phyloP scores from a whole-genome alignment of 2,797 vertebrate species.

The Chromobotia macracanthus region DNA sequence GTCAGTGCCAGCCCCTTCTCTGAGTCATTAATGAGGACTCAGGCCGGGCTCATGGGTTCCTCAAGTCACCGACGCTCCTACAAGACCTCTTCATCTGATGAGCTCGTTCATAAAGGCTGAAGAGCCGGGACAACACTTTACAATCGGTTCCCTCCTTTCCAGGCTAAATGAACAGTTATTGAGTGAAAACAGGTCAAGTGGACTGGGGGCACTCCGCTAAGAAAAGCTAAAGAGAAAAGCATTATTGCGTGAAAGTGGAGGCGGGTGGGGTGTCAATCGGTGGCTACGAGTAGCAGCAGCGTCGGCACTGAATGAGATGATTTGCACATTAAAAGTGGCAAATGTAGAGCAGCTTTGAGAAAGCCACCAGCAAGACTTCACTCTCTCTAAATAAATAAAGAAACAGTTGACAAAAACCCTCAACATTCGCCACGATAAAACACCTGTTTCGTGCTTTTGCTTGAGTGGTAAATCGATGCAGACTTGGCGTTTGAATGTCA shows the following conservation, averaged over 20 bases:
- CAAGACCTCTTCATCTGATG: conserved; percentile 56
- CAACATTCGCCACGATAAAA: conserved; percentile 49
- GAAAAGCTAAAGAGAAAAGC: conserved; percentile 48
- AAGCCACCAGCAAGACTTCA: conserved; percentile 59
- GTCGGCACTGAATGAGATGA: conserved; percentile 20
- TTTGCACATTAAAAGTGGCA: conserved; percentile 60
- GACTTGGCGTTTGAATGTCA: conserved; percentile 47
- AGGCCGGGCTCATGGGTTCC: conserved; percentile 39
- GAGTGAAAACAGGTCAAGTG: conserved; percentile 64
- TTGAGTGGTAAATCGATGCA: conserved; percentile 57
- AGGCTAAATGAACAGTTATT: conserved; percentile 59
- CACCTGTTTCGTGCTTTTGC: conserved; percentile 40
- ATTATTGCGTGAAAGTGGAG: conserved; percentile 35
- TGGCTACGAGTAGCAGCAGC: conserved; percentile 8
- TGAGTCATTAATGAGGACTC: conserved; percentile 49
- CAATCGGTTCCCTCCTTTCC: conserved; percentile 36
- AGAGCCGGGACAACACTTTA: conserved; percentile 4
- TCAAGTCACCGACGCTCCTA: conserved; percentile 41
- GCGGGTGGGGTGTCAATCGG: background rate
- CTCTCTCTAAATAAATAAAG: conserved; percentile 59
- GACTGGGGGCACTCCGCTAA: conserved; percentile 57
- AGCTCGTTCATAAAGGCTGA: conserved; percentile 57
- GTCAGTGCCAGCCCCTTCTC: conserved; percentile 43
- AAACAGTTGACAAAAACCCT: conserved; percentile 43
- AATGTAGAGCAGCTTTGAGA: conserved; percentile 58